Evolutionary conservation across 2,888 invertebrate genomes (phyloP).

Genomic region (Nemotelus pantherinus): DNA sequence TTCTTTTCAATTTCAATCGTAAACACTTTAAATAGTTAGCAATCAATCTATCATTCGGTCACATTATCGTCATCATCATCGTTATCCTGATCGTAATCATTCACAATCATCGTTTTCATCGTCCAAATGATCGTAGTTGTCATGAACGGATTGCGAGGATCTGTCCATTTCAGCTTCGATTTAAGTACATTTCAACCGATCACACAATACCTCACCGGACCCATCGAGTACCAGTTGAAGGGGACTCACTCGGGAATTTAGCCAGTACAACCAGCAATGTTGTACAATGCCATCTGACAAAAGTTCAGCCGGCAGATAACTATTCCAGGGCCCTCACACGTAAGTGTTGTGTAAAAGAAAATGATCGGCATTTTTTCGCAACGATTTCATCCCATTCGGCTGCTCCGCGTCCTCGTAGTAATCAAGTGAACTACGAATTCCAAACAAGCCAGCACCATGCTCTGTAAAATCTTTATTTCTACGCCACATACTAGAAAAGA

Average conservation of each 20-base stretch:
- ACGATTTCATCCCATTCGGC: not conserved
- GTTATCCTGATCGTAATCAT: conserved; percentile 25
- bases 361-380: conserved; percentile 34
- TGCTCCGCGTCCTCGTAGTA: not conserved
- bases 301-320: not conserved
- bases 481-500: not conserved
- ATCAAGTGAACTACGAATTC: not conserved
- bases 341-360: conserved; percentile 36
- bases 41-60: conserved; percentile 43
- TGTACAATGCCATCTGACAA: not conserved
- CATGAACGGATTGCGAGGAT: not conserved
- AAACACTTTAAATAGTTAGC: conserved; percentile 38
- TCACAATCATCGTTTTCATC: conserved; percentile 13
- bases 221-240: not conserved
- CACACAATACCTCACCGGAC: too few species aligned
- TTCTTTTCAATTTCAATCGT: conserved; percentile 21
- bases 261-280: conserved; percentile 21
- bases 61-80: conserved; percentile 30
- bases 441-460: conserved; percentile 8
- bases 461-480: not conserved
- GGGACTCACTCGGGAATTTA: conserved; percentile 18
- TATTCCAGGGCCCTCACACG: conserved; percentile 26
- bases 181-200: too few species aligned
- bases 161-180: not conserved
- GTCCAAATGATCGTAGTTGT: not conserved